Evolutionary conservation across 2,797 vertebrate genomes (phyloP), one percentile per base, ranked within the genome.

Genomic region (Aeoliscus strigatus): DNA sequence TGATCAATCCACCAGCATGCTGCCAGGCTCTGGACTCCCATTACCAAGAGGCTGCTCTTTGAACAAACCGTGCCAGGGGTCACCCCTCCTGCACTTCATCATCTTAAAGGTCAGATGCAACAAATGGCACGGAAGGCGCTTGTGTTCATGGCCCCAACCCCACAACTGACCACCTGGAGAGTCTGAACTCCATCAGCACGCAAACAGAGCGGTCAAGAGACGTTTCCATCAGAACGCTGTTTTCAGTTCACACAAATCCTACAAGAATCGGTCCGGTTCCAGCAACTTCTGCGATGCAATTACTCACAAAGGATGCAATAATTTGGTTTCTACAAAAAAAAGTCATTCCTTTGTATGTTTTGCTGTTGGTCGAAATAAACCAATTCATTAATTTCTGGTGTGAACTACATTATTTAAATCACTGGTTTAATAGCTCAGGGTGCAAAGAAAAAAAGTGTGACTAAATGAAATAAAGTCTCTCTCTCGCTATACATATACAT

Each of bases 41-140:
- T 82, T 72, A 81, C 66, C 62, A 55, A 57, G 75, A 77, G 71
- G 70, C 60, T 75, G 79, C 83, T 79, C 84, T 86, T 86, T 86
- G 80, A 87, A 86, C 72, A 80, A 71, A 66, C 49, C 67, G 67
- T 74, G 77, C 70, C 75, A 83, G 82, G 72, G 73, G 82, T 85
- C 84, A 81, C 66, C 68, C 66, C 74, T 69, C 57, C 78, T 57
- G 56, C 26, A 73, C 79, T 82, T 83, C 75, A 80, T 86, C 81
- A 74, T 82, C 79, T 79, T 81, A 87, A 86, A 87, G 84, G 84
- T 86, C 84, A 87, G 69, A 63, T 79, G 57, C 73, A 77, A 77
- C 78, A 77, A 82, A 78, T 80, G 73, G 79, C 79, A 77, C 27
- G 62, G 73, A 78, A 79, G 78, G 79, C 67, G 71, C 64, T 55